A percentile compares a stretch with the other conserved stretches of the same genome.
These are phyloP conservation scores for Tetranychus urticae DNA, from an alignment of 1,140 invertebrate species.

Conservation along the genomic window DNA sequence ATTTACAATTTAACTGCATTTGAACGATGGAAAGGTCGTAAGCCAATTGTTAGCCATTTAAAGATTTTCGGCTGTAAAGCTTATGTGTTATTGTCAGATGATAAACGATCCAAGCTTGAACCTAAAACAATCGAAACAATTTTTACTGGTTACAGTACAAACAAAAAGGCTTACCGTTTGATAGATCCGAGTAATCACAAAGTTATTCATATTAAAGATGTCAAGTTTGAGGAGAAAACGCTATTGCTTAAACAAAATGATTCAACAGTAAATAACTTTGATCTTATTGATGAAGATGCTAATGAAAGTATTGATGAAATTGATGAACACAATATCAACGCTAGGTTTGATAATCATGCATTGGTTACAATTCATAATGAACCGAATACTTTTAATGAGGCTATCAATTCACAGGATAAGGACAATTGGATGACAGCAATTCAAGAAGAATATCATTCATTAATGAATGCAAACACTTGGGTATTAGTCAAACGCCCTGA, in stretches of 20 bases:
- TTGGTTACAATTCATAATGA: neutral
- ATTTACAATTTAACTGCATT: conserved; percentile 7
- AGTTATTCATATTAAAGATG: neutral
- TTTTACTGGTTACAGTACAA: conserved; percentile 4
- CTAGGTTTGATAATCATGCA: neutral
- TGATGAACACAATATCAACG: neutral
- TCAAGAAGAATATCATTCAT: neutral
- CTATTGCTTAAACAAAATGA: neutral
- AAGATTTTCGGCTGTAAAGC: conserved; percentile 4
- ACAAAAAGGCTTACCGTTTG: neutral
- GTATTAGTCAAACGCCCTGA: neutral
- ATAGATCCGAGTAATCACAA: neutral
- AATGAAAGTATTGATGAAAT: neutral
- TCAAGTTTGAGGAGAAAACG: neutral
- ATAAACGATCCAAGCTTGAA: conserved; percentile 3
- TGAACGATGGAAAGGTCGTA: conserved; percentile 5
- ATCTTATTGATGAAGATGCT: neutral
- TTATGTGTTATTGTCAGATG: conserved; percentile 4
- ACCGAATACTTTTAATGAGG: neutral
- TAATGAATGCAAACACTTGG: neutral
- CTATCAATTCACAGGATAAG: neutral
- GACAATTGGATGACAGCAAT: neutral
- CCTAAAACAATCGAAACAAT: neutral
- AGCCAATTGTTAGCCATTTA: conserved; percentile 4
- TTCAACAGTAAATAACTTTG: neutral